phyloP scores from a whole-genome alignment of 2,797 vertebrate species.

The Discoglossus pictus region DNA sequence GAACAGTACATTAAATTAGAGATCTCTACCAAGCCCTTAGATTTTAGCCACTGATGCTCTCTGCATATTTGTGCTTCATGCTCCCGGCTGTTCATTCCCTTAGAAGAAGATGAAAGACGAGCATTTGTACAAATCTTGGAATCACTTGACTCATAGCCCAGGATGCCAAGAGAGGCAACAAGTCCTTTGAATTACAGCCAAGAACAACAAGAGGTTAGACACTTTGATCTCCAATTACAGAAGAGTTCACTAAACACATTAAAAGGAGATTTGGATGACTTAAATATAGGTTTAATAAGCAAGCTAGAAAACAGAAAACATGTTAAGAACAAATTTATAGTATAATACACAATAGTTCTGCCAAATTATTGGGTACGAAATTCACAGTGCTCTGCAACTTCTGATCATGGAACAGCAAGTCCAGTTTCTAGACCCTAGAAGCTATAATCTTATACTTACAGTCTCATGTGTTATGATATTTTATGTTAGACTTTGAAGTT shows the following conservation, averaged over 20 bases:
- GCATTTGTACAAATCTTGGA: neutral
- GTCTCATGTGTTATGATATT: too few relatives aligned
- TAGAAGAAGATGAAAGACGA: constrained; percentile 7
- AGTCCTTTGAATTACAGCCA: neutral
- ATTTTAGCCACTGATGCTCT: neutral
- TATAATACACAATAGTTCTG: neutral
- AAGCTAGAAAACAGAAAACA: too few relatives aligned
- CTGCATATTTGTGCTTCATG: neutral
- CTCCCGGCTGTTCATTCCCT: neutral
- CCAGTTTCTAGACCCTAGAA: too few relatives aligned
- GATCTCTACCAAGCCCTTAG: too few relatives aligned
- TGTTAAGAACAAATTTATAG: too few relatives aligned
- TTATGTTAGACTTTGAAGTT: too few relatives aligned
- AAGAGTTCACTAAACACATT: neutral
- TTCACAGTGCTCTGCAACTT: neutral
- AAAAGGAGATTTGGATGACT: neutral
- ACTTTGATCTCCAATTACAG: neutral
- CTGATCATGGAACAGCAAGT: too few relatives aligned
- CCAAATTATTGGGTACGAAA: neutral
- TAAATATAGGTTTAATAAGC: too few relatives aligned
- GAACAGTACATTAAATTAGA: too few relatives aligned
- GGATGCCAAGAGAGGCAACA: constrained; percentile 1
- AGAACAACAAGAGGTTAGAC: neutral
- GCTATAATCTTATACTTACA: too few relatives aligned
- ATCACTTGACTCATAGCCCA: neutral